phyloP scores from a whole-genome alignment of 2,797 vertebrate genomes.

The Diceros bicornis region DNA sequence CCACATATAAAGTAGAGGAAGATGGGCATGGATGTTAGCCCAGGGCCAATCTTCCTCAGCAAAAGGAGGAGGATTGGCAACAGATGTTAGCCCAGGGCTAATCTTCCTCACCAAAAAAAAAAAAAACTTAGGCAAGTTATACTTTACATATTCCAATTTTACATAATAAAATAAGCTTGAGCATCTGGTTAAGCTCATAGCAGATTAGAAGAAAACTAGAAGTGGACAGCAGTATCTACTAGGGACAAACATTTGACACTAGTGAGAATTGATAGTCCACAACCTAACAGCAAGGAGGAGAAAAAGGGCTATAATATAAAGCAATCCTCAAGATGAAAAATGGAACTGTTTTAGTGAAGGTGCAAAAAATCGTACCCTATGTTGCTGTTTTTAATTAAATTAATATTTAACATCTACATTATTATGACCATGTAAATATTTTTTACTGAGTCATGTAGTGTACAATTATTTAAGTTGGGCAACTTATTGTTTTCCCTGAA shows the following conservation, averaged over 20 bases:
- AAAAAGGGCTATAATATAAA: not conserved
- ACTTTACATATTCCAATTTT: slow-evolving; percentile 4
- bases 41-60: no score
- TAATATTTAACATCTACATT: not conserved
- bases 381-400: not conserved
- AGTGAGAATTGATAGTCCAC: not conserved
- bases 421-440: not conserved
- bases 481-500: not conserved
- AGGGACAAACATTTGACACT: not conserved
- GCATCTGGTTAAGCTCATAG: not conserved
- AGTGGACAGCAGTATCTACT: not conserved
- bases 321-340: not conserved
- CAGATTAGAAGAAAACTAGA: slow-evolving; percentile 4
- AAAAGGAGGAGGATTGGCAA: no score
- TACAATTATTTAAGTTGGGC: not conserved
- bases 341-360: not conserved
- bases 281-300: not conserved
- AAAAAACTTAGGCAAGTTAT: not conserved
- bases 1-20: no score
- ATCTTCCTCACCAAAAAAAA: no score
- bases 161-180: slow-evolving; percentile 22
- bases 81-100: no score
- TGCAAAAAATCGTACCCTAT: slow-evolving; percentile 17
- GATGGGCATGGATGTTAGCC: no score
- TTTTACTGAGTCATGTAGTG: not conserved